These are phyloP conservation scores for Ascaphus truei DNA, from an alignment of 2,113 vertebrate genomes.

Conservation along the genomic window DNA sequence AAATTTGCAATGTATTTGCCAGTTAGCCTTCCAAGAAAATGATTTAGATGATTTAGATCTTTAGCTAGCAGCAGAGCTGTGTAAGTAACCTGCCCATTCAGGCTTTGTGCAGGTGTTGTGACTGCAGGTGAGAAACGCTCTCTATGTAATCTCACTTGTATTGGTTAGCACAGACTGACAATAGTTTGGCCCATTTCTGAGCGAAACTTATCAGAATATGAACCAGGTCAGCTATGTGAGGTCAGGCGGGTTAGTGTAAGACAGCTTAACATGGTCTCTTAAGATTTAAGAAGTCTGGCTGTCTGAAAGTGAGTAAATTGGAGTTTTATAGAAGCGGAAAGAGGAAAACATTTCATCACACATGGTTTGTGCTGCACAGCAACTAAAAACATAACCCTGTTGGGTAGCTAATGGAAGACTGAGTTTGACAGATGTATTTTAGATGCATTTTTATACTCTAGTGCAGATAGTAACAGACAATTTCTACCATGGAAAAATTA, in stretches of 20 bases:
- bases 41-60: too few relatives aligned
- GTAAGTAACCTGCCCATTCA: too few relatives aligned
- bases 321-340: slow-evolving; percentile 3
- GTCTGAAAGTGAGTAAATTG: slow-evolving; percentile 11
- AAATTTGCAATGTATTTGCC: too few relatives aligned
- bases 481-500: too few relatives aligned
- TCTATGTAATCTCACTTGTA: too few relatives aligned
- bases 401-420: not conserved
- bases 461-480: not conserved
- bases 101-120: too few relatives aligned
- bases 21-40: too few relatives aligned
- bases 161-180: too few relatives aligned
- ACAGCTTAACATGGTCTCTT: slow-evolving; percentile 4
- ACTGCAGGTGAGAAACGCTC: too few relatives aligned
- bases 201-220: not conserved
- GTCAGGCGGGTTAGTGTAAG: not conserved
- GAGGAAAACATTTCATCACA: slow-evolving; percentile 15
- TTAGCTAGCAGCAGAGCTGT: too few relatives aligned
- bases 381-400: slow-evolving; percentile 20
- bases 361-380: not conserved
- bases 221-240: not conserved
- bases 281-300: slow-evolving; percentile 8
- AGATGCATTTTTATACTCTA: slow-evolving; percentile 7
- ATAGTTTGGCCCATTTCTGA: not conserved
- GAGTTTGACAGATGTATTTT: slow-evolving; percentile 9